Percentiles rank a stretch among this genome's conserved stretches.
phyloP scores from a whole-genome alignment of 2,888 invertebrate species.

The Choreutis nemorana region DNA sequence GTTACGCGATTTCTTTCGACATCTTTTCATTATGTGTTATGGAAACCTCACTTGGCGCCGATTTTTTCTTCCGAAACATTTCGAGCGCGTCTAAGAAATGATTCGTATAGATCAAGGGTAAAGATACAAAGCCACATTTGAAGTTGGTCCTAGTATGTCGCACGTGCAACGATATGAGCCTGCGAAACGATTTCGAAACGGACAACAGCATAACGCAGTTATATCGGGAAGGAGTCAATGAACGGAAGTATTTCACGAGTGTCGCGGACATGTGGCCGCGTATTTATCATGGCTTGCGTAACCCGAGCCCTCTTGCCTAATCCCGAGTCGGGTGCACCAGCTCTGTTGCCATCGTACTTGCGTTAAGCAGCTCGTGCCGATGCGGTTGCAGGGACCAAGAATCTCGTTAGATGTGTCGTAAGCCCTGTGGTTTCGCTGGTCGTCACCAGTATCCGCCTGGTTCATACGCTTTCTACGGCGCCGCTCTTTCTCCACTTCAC shows the following conservation, averaged over 20 bases:
- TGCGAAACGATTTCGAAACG: constrained; percentile 47
- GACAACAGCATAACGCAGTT: constrained; percentile 34
- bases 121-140: constrained; percentile 18
- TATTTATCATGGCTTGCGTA: constrained; percentile 56
- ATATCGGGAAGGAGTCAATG: constrained; percentile 64
- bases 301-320: constrained; percentile 49
- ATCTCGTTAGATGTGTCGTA: constrained; percentile 40
- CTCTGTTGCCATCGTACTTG: no score
- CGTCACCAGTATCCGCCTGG: constrained; percentile 23
- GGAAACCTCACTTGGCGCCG: constrained; percentile 15
- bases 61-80: constrained; percentile 15
- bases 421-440: constrained; percentile 27
- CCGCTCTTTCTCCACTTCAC: constrained; percentile 34
- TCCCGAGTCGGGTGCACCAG: constrained; percentile 25
- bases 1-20: constrained; percentile 24
- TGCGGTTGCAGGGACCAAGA: constrained; percentile 24
- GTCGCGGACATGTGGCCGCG: constrained; percentile 49
- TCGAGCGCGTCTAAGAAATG: constrained; percentile 29
- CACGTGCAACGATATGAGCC: constrained; percentile 30
- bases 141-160: constrained; percentile 19
- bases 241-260: constrained; percentile 63
- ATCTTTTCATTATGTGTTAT: constrained; percentile 15
- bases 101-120: constrained; percentile 34
- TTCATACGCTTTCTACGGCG: constrained; percentile 50
- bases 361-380: constrained; percentile 25